A percentile compares a stretch with the other conserved stretches of the same genome.
Evolutionary conservation across 2,113 vertebrate species (phyloP).

Genomic region (Mus musculus): GRCm39 chrX:137662501-137663000

Average conservation of each 20-base stretch:
- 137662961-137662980: not conserved
- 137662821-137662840: not conserved
- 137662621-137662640: not conserved
- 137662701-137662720: not conserved
- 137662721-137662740: not conserved
- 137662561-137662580: not conserved
- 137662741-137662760: not conserved
- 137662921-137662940: not conserved
- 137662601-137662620: not conserved
- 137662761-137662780: not conserved
- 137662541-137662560: not conserved
- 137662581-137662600: conserved; percentile 4
- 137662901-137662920: not conserved
- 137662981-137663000: not conserved
- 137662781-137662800: not conserved
- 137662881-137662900: not conserved
- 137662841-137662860: not conserved
- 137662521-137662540: not conserved
- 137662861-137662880: not conserved
- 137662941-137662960: not conserved
- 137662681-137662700: not conserved
- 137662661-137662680: not conserved
- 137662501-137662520: not conserved
- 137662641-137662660: not conserved
- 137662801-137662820: not conserved